These are phyloP conservation scores for Bos taurus DNA, from an alignment of 2,113 vertebrate species.

Conservation along the genomic window DNA sequence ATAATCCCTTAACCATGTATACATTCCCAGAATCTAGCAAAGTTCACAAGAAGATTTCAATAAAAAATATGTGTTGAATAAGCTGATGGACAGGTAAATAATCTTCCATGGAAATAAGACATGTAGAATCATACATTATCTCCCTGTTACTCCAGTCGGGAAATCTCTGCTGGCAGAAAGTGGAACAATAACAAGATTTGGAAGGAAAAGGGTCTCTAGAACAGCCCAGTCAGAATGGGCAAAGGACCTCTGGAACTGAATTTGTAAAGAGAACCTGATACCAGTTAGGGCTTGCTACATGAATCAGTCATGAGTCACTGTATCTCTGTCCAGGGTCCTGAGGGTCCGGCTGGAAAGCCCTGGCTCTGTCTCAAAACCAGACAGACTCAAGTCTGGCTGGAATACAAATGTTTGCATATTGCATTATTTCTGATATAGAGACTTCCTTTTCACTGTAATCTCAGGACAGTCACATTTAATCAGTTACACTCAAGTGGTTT, in stretches of 20 bases:
- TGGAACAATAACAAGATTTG: neutral
- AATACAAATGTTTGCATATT: slow-evolving; percentile 22
- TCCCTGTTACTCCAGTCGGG: neutral
- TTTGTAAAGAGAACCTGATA: neutral
- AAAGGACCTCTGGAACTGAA: neutral
- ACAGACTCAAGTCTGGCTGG: neutral
- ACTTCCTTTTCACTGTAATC: neutral
- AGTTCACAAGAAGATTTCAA: neutral
- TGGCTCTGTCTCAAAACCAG: neutral
- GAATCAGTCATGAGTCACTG: neutral
- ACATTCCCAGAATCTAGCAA: neutral
- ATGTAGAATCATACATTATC: neutral
- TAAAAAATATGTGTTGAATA: neutral
- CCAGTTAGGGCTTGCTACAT: neutral
- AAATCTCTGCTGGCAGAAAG: neutral
- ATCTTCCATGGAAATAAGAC: neutral
- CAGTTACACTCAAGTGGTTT: neutral
- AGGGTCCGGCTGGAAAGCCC: neutral
- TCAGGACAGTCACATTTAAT: neutral
- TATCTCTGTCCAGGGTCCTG: slow-evolving; percentile 32
- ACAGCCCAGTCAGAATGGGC: neutral
- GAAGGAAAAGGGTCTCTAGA: neutral
- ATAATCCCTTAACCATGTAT: neutral
- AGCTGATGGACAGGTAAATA: neutral
- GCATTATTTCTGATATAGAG: neutral